Percentiles rank a stretch among this genome's conserved stretches.
These are phyloP conservation scores for Amphipyra berbera DNA, from an alignment of 2,888 invertebrate species.

Conservation along the genomic window DNA sequence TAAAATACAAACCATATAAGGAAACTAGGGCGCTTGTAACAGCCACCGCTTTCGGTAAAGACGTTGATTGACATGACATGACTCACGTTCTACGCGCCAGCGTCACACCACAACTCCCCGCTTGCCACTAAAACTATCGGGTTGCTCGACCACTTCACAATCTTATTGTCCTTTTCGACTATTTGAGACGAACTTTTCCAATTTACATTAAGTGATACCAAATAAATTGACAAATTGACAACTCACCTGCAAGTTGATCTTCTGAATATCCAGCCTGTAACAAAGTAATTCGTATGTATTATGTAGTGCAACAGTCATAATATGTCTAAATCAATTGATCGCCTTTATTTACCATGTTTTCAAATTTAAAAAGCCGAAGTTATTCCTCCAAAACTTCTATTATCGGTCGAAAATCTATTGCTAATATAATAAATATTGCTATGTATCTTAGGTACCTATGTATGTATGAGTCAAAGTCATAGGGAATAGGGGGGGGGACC, in stretches of 20 bases:
- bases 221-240: constrained; percentile 57
- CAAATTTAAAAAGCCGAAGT: no score
- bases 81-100: constrained; percentile 72
- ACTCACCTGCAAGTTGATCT: constrained; percentile 98
- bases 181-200: not conserved
- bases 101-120: constrained; percentile 57
- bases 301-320: not conserved
- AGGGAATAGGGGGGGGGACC: no score
- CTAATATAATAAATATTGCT: no score
- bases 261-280: constrained; percentile 95
- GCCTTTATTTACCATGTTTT: constrained; percentile 23
- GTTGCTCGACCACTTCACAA: constrained; percentile 7
- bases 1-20: constrained; percentile 91
- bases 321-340: not conserved
- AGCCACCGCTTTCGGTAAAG: constrained; percentile 83
- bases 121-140: constrained; percentile 15
- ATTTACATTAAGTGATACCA: not conserved
- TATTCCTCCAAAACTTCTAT: no score
- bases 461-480: no score
- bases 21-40: constrained; percentile 89
- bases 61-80: constrained; percentile 87
- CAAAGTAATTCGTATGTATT: constrained; percentile 18
- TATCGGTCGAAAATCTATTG: no score
- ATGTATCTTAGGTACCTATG: no score
- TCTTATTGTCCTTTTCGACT: constrained; percentile 2